Evolutionary conservation across 1,140 invertebrate species (phyloP).

Genomic region (Ceratosolen fusciceps): DNA sequence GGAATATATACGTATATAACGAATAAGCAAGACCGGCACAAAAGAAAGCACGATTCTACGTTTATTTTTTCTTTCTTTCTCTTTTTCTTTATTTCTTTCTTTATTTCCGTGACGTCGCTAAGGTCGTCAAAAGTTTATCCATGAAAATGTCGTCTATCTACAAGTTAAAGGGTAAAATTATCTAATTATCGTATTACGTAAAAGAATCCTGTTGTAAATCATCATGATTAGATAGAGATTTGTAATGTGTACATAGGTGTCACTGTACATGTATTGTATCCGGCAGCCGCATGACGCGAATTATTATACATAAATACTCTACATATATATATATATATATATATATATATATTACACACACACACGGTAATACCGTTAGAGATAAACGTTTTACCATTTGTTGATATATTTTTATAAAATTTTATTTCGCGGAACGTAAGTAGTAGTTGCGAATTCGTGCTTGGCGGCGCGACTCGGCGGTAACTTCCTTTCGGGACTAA

Average conservation of each 20-base stretch:
- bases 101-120: too few relatives aligned
- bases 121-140: too few relatives aligned
- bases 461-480: background rate
- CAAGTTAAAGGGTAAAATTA: conserved; percentile 9
- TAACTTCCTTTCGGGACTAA: conserved; percentile 34
- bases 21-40: too few relatives aligned
- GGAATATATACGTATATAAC: too few relatives aligned
- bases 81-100: too few relatives aligned
- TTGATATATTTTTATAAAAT: conserved; percentile 71
- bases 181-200: background rate
- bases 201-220: conserved; percentile 45
- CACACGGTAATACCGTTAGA: conserved; percentile 64
- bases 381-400: conserved; percentile 68
- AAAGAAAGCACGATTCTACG: background rate
- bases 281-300: conserved; percentile 54
- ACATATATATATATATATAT: conserved; percentile 29
- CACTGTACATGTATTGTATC: conserved; percentile 60
- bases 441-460: background rate
- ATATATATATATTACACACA: too few relatives aligned
- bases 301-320: conserved; percentile 52
- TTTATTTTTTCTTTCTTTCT: background rate
- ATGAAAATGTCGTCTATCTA: conserved; percentile 13
- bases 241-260: conserved; percentile 65
- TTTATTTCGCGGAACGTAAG: conserved; percentile 60
- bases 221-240: conserved; percentile 40